These are phyloP conservation scores for Rhea pennata DNA, from an alignment of 2,113 vertebrate genomes.

Conservation along the genomic window DNA sequence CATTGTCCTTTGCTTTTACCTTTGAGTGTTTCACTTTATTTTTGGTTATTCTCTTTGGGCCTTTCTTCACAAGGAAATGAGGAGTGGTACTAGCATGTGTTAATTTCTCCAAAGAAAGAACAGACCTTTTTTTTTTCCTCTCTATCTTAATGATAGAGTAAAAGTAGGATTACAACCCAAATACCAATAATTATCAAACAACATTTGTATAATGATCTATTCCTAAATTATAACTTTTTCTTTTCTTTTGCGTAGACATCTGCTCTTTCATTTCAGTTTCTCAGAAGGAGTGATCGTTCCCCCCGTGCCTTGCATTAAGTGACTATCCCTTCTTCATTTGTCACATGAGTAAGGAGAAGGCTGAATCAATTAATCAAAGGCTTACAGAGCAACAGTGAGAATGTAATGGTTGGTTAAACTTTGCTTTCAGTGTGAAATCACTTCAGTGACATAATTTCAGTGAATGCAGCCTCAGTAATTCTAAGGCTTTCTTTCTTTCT, in stretches of 20 bases:
- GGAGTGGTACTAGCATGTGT: background rate
- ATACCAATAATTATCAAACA: background rate
- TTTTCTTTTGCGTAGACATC: background rate
- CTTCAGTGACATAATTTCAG: no score
- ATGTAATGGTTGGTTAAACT: slow-evolving; percentile 7
- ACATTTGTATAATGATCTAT: background rate
- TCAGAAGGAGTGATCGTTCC: background rate
- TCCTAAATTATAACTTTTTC: background rate
- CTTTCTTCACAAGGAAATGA: background rate
- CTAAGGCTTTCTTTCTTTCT: background rate
- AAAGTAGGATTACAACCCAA: background rate
- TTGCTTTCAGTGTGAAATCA: background rate
- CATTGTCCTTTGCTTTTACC: slow-evolving; percentile 22
- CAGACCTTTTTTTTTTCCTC: fast-evolving
- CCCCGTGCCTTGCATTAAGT: background rate
- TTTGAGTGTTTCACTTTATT: slow-evolving; percentile 26
- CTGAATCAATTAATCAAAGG: slow-evolving; percentile 40
- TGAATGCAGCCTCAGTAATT: background rate
- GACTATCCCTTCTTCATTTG: background rate
- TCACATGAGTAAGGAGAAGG: slow-evolving; percentile 5
- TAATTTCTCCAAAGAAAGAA: background rate
- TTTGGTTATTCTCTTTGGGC: slow-evolving; percentile 21
- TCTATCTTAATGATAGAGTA: background rate
- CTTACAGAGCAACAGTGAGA: background rate
- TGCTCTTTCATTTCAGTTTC: background rate